Base-by-base conservation (phyloP, 2,888 invertebrate genomes). In the Strigamia transsilvanica region DNA sequence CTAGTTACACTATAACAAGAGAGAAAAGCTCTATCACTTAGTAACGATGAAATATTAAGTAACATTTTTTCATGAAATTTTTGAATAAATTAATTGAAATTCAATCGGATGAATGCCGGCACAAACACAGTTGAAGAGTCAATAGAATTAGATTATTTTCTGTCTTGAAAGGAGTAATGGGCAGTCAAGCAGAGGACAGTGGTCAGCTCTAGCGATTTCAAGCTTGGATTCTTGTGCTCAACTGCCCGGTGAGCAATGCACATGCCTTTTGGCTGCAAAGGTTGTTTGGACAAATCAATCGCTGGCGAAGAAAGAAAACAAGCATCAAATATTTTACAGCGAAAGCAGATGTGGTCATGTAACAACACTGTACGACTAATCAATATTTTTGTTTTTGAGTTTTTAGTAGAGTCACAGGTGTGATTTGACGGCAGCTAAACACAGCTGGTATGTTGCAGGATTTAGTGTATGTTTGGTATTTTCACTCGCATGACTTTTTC, bases 101-200 rank as follows among this genome's bases (percentile, higher is more conserved):
- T 73, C 27, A 73, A 73, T 73, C 23, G 73, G 23, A 32, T 73
- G 73, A 15, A 73, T 73, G 15, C 73, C 32, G 73, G 73, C 32
- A 73, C 27, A 73, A 73, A 73, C 73, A 27, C 73, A 32, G 73
- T 73, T 73, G 73, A 32, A 32, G 73, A 73, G 73, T 73, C 73
- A 73, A 73, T 73, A 73, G 73, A 73, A 73, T 73, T 73, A 73
- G 27, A 73, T 73, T 73, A 73, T 73, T 73, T 73, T 73, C 73
- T 73, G 73, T 73, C 73, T 73, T 73, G 73, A 73, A 73, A 73
- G 73, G 73, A 73, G 73, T 73, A 73, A 73, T 73, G 73, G 73
- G 23, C 73, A 73, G 73, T 73, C 27, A 73, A 73, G 73, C 73
- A 73, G 73, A 73, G 73, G 73, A 73, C 73, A 73, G 73, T 73